Conservation (phyloP, 1,140 invertebrate genomes). For the Drosophila burlai region DNA sequence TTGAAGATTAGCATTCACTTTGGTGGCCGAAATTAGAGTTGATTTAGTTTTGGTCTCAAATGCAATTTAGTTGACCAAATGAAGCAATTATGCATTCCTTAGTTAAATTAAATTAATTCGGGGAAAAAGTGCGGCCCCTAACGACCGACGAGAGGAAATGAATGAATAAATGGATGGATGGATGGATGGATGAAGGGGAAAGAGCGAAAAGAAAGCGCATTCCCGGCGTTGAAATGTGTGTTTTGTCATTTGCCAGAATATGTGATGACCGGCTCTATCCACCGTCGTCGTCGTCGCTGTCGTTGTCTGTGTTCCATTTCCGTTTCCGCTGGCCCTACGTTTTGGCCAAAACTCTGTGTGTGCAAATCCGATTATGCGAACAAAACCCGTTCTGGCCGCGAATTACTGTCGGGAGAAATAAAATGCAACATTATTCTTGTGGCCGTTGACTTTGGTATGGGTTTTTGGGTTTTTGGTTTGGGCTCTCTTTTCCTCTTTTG, state of each 20-base stretch:
- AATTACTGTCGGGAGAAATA: conserved; percentile 80
- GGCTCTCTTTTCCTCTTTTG: background rate
- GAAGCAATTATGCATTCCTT: conserved; percentile 45
- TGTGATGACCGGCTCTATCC: conserved; percentile 17
- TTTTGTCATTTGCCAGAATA: conserved; percentile 44
- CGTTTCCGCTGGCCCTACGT: background rate
- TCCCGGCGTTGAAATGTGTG: conserved; percentile 44
- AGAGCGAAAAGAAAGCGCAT: conserved; percentile 39
- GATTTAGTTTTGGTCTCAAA: background rate
- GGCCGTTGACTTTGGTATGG: conserved; percentile 62
- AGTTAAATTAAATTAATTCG: conserved; percentile 13
- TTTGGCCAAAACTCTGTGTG: conserved; percentile 19
- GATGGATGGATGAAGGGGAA: no score
- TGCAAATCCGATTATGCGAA: conserved; percentile 78
- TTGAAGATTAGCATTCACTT: conserved; percentile 13
- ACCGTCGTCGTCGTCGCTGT: background rate
- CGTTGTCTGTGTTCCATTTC: background rate
- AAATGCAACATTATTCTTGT: conserved; percentile 82
- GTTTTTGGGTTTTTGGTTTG: conserved; percentile 16
- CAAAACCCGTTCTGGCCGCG: conserved; percentile 70
- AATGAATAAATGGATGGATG: conserved; percentile 4
- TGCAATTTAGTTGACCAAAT: conserved; percentile 18
- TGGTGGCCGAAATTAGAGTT: background rate
- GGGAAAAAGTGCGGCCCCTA: background rate
- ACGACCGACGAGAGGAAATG: conserved; percentile 35